These are phyloP conservation scores for Sclerodermus sp. DNA, from an alignment of 2,888 invertebrate genomes.

Conservation along the genomic window DNA sequence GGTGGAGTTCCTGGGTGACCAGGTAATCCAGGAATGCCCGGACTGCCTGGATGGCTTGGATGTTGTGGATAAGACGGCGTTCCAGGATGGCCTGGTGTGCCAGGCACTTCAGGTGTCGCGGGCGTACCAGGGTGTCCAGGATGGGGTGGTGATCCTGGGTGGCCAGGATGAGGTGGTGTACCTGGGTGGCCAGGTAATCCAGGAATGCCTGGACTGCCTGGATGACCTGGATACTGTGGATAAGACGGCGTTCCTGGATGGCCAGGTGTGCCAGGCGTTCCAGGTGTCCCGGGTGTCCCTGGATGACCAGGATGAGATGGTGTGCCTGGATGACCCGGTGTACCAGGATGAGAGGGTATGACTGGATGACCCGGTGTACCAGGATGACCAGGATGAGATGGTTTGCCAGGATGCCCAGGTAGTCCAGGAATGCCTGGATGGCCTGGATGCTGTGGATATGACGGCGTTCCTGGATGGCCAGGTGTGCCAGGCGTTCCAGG, in stretches of 20 bases:
- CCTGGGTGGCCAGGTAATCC: slow-evolving; percentile 19
- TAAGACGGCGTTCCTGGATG: slow-evolving; percentile 13
- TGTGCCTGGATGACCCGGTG: slow-evolving; percentile 6
- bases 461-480: not conserved
- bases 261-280: not conserved
- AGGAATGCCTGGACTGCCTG: slow-evolving; percentile 19
- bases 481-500: slow-evolving; percentile 17
- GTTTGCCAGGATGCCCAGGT: not conserved
- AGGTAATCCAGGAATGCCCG: slow-evolving; percentile 17
- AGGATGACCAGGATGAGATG: not conserved
- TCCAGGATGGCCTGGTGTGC: slow-evolving; percentile 16
- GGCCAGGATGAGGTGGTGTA: slow-evolving; percentile 15
- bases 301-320: slow-evolving; percentile 31
- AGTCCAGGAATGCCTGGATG: slow-evolving; percentile 9
- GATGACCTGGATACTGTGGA: too few relatives aligned
- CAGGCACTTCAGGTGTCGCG: slow-evolving; percentile 22
- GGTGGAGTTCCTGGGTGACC: slow-evolving; percentile 22
- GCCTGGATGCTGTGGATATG: slow-evolving; percentile 25
- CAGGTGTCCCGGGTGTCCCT: slow-evolving; percentile 28
- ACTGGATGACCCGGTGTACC: too few relatives aligned
- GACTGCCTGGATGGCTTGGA: slow-evolving; percentile 20
- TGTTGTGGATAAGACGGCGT: not conserved
- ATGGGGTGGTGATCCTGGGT: slow-evolving; percentile 10
- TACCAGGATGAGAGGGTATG: too few relatives aligned
- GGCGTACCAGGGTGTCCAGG: slow-evolving; percentile 19